These are phyloP conservation scores for Amia ocellicauda DNA, from an alignment of 2,113 vertebrate genomes.

Conservation along the genomic window DNA sequence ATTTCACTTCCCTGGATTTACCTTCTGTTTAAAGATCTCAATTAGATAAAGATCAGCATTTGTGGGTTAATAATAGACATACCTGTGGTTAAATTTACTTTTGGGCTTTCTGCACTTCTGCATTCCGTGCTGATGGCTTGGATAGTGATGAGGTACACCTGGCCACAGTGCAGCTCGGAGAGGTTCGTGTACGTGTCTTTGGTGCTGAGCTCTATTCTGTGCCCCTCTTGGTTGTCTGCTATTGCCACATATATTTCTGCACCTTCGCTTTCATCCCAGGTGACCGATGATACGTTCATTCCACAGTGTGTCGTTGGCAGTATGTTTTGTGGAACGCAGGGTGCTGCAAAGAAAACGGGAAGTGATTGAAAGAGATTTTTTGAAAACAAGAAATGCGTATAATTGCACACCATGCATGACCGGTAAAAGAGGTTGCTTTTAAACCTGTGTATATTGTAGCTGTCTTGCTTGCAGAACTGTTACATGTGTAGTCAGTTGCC, in stretches of 20 bases:
- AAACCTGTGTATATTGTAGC: constrained; percentile 60
- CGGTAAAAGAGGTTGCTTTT: too few relatives aligned
- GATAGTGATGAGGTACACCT: constrained; percentile 59
- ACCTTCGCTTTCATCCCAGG: constrained; percentile 50
- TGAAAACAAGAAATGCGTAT: neutral
- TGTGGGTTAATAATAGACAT: too few relatives aligned
- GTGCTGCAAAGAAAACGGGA: constrained; percentile 45
- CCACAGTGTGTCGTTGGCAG: constrained; percentile 51
- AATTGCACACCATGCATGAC: too few relatives aligned
- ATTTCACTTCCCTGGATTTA: too few relatives aligned
- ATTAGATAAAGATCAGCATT: too few relatives aligned
- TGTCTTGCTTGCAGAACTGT: constrained; percentile 55
- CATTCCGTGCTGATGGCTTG: constrained; percentile 49
- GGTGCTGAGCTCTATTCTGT: constrained; percentile 49
- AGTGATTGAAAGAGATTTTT: neutral
- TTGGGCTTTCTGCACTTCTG: constrained; percentile 46
- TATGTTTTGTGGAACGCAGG: constrained; percentile 59
- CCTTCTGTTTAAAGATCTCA: too few relatives aligned
- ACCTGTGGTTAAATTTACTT: constrained; percentile 56
- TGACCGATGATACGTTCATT: constrained; percentile 45
- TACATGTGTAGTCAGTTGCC: constrained; percentile 47
- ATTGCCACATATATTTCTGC: constrained; percentile 55
- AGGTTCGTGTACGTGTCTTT: constrained; percentile 48
- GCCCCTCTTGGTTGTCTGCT: constrained; percentile 43
- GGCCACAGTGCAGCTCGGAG: constrained; percentile 60